Base-by-base conservation (phyloP, 2,113 vertebrate genomes). In the Sclerurus mexicanus region DNA sequence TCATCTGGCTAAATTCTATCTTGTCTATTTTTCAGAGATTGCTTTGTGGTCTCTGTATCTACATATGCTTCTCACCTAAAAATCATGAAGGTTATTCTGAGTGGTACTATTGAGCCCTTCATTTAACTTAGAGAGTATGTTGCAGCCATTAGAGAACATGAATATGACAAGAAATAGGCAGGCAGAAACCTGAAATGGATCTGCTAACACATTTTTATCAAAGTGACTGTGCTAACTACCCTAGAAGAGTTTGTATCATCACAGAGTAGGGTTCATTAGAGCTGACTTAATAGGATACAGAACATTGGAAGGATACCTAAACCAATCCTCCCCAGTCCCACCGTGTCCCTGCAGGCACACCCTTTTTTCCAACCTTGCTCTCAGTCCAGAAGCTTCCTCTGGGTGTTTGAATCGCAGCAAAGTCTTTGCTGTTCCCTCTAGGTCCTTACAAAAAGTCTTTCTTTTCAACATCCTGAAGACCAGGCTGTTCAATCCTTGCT, bases 321-420 rank as follows among this genome's bases (percentile, higher is more conserved):
- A 88, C 33, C 63, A 64, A 69, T 40, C 40, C 78, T 90, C 42
- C 83, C 75, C 72, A 50, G 37, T 30, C 63, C 79, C 83, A 58
- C 55, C 27, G 14, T 7, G 6, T 42, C 72, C 67, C 49, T 73
- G 72, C 25, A 83, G 42, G 27, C 20, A 55, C 7, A 40, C 21
- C 18, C 12, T 59, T 83, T 77, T 63, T 50, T 80, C 82, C 55
- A 67, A 83, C 88, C 90, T 90, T 92, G 85, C 67, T 90, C n/a
- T 87, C 40, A 95, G 85, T 90, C 62, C 90, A 49, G 74, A 94
- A 94, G 90, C 31, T 76, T 94, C 78, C 58, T 69, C 67, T 46
- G 23, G 16, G 18, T 46, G 63, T 73, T 3, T 86, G 72, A 95
- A 83, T 46, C 1, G 37, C 67, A 94, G 69, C 15, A 62, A 93